Evolutionary conservation across 2,888 invertebrate genomes (phyloP), one percentile per base, ranked within the genome.

Genomic region (Limnephilus rhombicus): DNA sequence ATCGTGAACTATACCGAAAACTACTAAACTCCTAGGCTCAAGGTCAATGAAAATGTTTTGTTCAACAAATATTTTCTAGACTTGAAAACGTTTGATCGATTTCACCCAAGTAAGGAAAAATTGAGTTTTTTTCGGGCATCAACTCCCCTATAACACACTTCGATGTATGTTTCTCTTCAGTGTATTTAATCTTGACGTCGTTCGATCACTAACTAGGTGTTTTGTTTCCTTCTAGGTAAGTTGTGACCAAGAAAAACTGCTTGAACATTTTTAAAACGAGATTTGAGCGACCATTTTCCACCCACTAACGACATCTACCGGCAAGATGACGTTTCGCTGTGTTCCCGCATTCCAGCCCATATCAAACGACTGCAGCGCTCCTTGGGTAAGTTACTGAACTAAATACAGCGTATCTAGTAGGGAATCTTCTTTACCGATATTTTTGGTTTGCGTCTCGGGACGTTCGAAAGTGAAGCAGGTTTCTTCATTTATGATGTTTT

Each of bases 171-270:
- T 24, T 53, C 3, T 53, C 15, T 53, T 18, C 7, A 18, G 4
- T 53, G 18, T 18, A 18, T 53, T 18, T 53, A 53, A 31, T 81
- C 68, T 53, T 31, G 1, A 49, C 7, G 80, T 53, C 90, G 90
- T 91, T 41, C 68, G 94, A 96, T 96, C 95, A 95, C 96, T 96
- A 96, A 96, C 96, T 96, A 96, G 95, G 96, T 96, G 96, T 96
- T 96, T 96, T 95, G 96, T 95, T 96, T 96, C 96, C 96, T 97
- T 97, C 96, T 96, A 97, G 97, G 97, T 97, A 97, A 97, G 97
- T 96, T 96, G 97, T 96, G 96, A 96, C 95, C 96, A 95, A 95
- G 95, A 94, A 68, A 45, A 88, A 13, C 41, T 37, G 37, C 53
- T 88, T 88, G 31, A 31, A 80, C 89, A 89, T 85, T 41, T 89